Conservation (phyloP, 1,140 invertebrate species). For the Triops cancriformis region DNA sequence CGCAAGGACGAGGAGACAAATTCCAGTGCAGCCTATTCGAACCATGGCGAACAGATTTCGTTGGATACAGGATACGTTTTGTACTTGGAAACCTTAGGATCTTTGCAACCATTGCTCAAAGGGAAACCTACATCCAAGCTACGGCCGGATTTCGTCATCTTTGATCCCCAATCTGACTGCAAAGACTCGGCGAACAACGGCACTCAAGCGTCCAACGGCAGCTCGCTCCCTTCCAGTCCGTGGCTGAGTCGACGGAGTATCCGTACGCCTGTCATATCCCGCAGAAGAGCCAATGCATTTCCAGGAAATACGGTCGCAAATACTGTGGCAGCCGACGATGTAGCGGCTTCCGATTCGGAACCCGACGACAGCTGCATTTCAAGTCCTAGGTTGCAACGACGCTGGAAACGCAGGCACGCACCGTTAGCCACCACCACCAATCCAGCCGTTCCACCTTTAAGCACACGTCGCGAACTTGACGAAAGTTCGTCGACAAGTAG, state of each 20-base stretch:
- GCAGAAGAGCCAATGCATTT: not conserved
- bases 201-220: slow-evolving; percentile 7
- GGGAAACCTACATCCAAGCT: slow-evolving; percentile 94
- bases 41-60: slow-evolving; percentile 44
- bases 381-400: slow-evolving; percentile 18
- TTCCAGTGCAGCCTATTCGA: not conserved
- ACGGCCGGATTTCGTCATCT: slow-evolving; percentile 95
- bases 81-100: slow-evolving; percentile 92
- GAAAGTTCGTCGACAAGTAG: not conserved
- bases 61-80: slow-evolving; percentile 82
- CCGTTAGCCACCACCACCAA: slow-evolving; percentile 15
- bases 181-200: not conserved
- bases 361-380: slow-evolving; percentile 19
- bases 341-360: slow-evolving; percentile 16
- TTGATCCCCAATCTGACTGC: slow-evolving; percentile 56
- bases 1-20: slow-evolving; percentile 68
- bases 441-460: not conserved
- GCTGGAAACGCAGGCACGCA: slow-evolving; percentile 18
- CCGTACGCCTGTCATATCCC: not conserved
- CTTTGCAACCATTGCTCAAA: slow-evolving; percentile 78
- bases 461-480: not conserved
- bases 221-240: not conserved
- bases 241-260: not conserved
- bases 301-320: not conserved
- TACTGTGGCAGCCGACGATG: not conserved